These are phyloP conservation scores for Phyllotreta striolata DNA, from an alignment of 2,888 invertebrate genomes.

Conservation along the genomic window DNA sequence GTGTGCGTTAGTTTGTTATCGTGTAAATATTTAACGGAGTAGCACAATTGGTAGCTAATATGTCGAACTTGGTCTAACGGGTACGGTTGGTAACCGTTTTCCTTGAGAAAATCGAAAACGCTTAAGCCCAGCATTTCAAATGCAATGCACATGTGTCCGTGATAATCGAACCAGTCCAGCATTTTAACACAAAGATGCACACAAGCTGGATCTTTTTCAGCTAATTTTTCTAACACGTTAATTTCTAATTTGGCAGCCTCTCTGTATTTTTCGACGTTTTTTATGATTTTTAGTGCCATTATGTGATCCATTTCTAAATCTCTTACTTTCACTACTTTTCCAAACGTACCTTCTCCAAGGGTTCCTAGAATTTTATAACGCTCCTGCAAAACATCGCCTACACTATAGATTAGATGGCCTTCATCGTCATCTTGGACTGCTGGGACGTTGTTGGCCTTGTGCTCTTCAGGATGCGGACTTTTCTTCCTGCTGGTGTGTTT, in stretches of 20 bases:
- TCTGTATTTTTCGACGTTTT: slow-evolving; percentile 99
- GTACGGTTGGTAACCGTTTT: slow-evolving; percentile 98
- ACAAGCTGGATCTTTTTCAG: slow-evolving; percentile 92
- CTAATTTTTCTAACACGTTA: slow-evolving; percentile 96
- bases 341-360: slow-evolving; percentile 99
- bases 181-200: slow-evolving; percentile 95
- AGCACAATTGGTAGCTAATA: slow-evolving; percentile 96
- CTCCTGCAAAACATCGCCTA: slow-evolving; percentile 98
- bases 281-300: slow-evolving; percentile 98
- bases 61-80: slow-evolving; percentile 97
- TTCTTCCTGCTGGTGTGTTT: slow-evolving; percentile 22
- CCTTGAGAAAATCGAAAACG: slow-evolving; percentile 98
- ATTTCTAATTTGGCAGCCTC: slow-evolving; percentile 99
- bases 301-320: slow-evolving; percentile 93
- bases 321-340: slow-evolving; percentile 99
- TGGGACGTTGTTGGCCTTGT: slow-evolving; percentile 85
- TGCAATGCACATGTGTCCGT: slow-evolving; percentile 97
- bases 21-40: slow-evolving; percentile 97
- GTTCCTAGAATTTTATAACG: slow-evolving; percentile 99
- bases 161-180: slow-evolving; percentile 98
- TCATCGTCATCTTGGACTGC: slow-evolving; percentile 99
- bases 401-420: slow-evolving; percentile 99
- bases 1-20: slow-evolving; percentile 98
- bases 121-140: slow-evolving; percentile 98
- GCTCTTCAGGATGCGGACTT: slow-evolving; percentile 43